Conservation (phyloP, 2,113 vertebrate species). For the Lucifuga dentata region DNA sequence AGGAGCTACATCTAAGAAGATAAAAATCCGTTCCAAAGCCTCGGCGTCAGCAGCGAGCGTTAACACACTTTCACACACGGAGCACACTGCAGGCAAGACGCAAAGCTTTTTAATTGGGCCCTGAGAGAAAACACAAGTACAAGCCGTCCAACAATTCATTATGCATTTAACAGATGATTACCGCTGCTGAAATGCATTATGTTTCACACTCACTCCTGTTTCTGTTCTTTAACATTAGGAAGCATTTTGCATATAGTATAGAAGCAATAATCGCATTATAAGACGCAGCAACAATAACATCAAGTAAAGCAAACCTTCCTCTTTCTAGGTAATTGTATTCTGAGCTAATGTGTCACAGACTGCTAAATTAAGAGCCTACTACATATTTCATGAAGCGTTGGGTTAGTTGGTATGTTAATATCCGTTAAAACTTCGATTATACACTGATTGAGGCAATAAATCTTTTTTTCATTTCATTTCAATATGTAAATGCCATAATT, state of each 20-base stretch:
- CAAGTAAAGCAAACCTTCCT: background rate
- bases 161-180: constrained; percentile 81
- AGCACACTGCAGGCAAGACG: constrained; percentile 49
- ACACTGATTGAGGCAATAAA: too few species aligned
- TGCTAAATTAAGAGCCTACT: background rate
- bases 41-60: constrained; percentile 48
- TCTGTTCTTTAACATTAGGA: constrained; percentile 17
- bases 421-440: too few species aligned
- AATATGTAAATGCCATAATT: too few species aligned
- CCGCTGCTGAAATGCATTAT: constrained; percentile 53
- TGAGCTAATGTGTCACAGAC: background rate
- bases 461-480: too few species aligned
- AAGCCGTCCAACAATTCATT: constrained; percentile 77
- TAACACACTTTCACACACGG: constrained; percentile 51
- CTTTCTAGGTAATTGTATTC: constrained; percentile 9
- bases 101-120: constrained; percentile 78
- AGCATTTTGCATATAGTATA: constrained; percentile 14
- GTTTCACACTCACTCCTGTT: constrained; percentile 12
- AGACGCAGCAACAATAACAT: background rate
- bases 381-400: too few species aligned
- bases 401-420: too few species aligned
- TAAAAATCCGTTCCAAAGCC: constrained; percentile 50
- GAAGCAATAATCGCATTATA: constrained; percentile 18
- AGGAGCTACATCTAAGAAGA: constrained; percentile 30
- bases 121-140: constrained; percentile 79